A percentile compares a stretch with the other conserved stretches of the same genome.
phyloP scores from a whole-genome alignment of 2,797 vertebrate species.

The Spheniscus humboldti region DNA sequence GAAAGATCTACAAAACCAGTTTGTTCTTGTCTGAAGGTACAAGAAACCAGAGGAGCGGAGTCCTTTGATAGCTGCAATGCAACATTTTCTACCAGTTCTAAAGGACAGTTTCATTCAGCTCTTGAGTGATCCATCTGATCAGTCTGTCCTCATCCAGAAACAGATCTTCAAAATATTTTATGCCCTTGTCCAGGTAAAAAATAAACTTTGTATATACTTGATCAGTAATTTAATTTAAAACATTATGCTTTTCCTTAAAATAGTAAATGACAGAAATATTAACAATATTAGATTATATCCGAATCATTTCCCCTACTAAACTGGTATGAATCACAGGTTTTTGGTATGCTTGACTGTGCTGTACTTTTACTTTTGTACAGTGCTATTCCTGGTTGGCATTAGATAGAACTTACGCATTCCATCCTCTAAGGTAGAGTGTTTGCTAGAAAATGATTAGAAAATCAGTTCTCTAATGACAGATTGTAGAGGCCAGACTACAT shows the following conservation, averaged over 20 bases:
- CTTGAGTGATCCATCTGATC: slow-evolving; percentile 88
- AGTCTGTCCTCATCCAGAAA: slow-evolving; percentile 97
- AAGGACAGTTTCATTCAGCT: slow-evolving; percentile 97
- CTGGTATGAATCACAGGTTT: background rate
- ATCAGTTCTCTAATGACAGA: background rate
- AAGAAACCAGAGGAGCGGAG: slow-evolving; percentile 97
- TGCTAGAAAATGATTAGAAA: background rate
- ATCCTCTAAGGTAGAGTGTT: background rate
- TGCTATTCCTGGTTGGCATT: background rate
- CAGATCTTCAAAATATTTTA: slow-evolving; percentile 99
- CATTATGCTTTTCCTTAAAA: background rate
- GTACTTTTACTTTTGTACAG: background rate
- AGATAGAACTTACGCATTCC: background rate
- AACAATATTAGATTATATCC: background rate
- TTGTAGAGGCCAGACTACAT: background rate
- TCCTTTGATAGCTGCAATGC: slow-evolving; percentile 96
- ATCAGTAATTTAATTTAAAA: background rate
- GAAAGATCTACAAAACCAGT: slow-evolving; percentile 33
- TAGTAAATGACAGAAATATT: background rate
- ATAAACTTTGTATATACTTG: background rate
- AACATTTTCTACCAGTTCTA: slow-evolving; percentile 97
- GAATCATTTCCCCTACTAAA: background rate
- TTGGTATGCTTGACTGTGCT: background rate
- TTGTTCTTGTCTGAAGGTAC: slow-evolving; percentile 80
- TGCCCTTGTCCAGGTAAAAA: slow-evolving; percentile 94